Conservation (phyloP, 2,113 vertebrate genomes). For the Andinoacara biseriatus region DNA sequence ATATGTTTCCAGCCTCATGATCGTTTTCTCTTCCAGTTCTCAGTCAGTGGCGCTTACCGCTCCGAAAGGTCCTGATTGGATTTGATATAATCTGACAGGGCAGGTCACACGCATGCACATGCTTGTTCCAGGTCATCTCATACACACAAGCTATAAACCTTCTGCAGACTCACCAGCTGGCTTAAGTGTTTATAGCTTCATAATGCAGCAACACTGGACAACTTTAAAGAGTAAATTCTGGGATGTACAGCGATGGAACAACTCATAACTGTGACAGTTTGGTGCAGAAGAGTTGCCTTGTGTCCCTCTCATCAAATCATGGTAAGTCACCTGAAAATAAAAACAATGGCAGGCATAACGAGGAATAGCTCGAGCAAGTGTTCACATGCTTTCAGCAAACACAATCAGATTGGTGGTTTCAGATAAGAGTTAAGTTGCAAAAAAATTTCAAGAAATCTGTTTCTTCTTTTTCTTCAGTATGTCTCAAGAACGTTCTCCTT, state of each 20-base stretch:
- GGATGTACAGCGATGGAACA: conserved; percentile 31
- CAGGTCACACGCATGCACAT: conserved; percentile 31
- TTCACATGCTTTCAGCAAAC: no score
- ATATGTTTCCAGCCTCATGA: background rate
- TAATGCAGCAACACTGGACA: background rate
- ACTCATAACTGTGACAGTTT: fast-evolving
- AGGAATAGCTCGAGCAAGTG: background rate
- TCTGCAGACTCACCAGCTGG: background rate
- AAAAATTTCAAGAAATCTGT: background rate
- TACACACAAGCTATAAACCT: background rate
- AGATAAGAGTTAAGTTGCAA: background rate
- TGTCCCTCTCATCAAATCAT: conserved; percentile 12
- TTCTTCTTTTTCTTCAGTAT: background rate
- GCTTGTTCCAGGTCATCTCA: conserved; percentile 32
- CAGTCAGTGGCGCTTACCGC: background rate
- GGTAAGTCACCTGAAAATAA: conserved; percentile 37
- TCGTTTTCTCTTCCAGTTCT: background rate
- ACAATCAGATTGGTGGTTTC: background rate
- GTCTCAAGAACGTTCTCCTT: background rate
- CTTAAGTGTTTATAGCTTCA: background rate
- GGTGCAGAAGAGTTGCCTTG: background rate
- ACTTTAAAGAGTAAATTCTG: background rate
- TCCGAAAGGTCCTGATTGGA: conserved; percentile 51
- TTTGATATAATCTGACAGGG: conserved; percentile 70
- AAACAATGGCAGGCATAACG: background rate